Evolutionary conservation across 2,113 vertebrate species (phyloP).

Genomic region (Tamias sibiricus): DNA sequence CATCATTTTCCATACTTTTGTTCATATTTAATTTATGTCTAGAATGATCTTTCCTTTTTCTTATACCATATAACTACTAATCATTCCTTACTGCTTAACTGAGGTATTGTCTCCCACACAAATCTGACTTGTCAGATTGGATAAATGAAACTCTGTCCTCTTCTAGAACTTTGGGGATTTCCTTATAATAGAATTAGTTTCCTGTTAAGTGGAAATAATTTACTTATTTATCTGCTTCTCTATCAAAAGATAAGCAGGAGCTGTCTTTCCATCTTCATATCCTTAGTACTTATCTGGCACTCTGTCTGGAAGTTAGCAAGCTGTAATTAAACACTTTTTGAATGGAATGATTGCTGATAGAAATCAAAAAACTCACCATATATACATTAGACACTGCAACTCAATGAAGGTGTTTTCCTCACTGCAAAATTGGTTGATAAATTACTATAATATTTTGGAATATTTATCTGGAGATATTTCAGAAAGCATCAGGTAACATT

Average conservation of each 20-base stretch:
- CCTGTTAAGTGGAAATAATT: neutral
- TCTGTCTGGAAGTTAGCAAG: neutral
- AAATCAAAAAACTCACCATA: neutral
- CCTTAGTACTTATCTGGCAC: neutral
- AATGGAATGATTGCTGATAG: neutral
- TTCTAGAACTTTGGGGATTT: neutral
- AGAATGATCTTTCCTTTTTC: neutral
- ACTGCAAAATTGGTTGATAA: conserved; percentile 11
- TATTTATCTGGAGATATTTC: conserved; percentile 4
- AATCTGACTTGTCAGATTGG: neutral
- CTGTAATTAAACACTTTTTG: neutral
- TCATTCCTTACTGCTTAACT: neutral
- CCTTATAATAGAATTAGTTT: neutral
- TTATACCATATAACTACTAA: neutral
- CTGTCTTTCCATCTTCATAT: neutral
- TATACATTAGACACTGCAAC: neutral
- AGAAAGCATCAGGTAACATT: conserved; percentile 11
- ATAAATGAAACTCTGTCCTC: neutral
- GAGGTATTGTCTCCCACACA: neutral
- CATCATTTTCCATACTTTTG: neutral
- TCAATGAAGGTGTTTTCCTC: neutral
- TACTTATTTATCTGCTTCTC: neutral
- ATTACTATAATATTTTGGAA: neutral
- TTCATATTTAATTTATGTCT: conserved; percentile 13
- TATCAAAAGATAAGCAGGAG: neutral